Evolutionary conservation across 2,113 vertebrate genomes (phyloP).

Genomic region (Eulacestoma nigropectus): DNA sequence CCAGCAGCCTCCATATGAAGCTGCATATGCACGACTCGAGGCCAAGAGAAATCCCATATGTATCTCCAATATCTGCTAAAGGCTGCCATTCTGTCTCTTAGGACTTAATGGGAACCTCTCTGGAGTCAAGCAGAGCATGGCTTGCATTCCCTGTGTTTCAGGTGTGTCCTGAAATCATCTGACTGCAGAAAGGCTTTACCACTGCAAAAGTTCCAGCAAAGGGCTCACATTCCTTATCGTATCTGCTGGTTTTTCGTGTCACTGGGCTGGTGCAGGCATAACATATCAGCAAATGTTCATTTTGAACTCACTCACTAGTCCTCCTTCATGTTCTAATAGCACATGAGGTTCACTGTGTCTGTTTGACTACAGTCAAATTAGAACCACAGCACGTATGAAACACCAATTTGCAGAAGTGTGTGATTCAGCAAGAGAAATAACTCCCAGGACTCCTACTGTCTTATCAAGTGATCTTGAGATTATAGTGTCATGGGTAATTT

Average conservation of each 20-base stretch:
- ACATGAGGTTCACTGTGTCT: not conserved
- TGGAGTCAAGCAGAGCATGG: not conserved
- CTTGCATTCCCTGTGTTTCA: not conserved
- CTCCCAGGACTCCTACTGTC: not conserved
- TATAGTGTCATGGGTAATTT: not conserved
- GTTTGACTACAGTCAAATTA: not conserved
- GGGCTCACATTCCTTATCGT: not conserved
- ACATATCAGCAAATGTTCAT: not conserved
- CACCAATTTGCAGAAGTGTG: not conserved
- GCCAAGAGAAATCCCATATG: not conserved
- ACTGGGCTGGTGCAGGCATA: not conserved
- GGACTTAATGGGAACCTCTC: not conserved
- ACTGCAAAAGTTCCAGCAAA: not conserved
- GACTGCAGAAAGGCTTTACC: not conserved
- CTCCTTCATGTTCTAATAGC: not conserved
- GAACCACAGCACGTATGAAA: not conserved
- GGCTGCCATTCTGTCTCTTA: not conserved
- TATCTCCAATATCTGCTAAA: not conserved
- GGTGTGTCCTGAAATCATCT: not conserved
- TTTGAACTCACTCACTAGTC: not conserved
- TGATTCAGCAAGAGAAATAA: not conserved
- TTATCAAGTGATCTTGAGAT: constrained; percentile 1
- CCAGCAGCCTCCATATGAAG: not conserved
- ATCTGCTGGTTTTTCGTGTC: not conserved
- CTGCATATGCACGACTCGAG: not conserved